Percentiles rank a stretch among this genome's conserved stretches.
phyloP scores from a whole-genome alignment of 2,797 vertebrate genomes.

The Pangasius krempfi region DNA sequence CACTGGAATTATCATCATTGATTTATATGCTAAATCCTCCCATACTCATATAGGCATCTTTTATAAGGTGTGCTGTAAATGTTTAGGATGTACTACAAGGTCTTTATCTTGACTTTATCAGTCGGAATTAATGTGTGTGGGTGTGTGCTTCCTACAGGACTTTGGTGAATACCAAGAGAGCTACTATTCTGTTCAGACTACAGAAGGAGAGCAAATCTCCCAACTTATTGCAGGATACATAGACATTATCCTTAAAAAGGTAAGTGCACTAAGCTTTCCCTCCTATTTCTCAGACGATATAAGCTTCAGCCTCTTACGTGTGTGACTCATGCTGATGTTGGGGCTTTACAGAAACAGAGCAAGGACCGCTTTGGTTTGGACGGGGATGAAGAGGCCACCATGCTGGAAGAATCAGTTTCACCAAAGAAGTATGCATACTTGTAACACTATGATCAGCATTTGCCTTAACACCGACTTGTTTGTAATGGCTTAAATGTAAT shows the following conservation, averaged over 20 bases:
- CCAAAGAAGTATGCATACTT: slow-evolving; percentile 88
- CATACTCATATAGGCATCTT: background rate
- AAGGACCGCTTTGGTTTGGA: slow-evolving; percentile 98
- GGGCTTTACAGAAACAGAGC: slow-evolving; percentile 88
- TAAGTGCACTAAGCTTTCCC: slow-evolving; percentile 57
- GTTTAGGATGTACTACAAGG: background rate
- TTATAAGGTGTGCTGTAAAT: slow-evolving; percentile 3
- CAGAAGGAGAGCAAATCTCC: slow-evolving; percentile 97
- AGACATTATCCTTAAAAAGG: slow-evolving; percentile 99
- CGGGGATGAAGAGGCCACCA: slow-evolving; percentile 96
- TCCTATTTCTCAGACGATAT: background rate
- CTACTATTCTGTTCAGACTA: slow-evolving; percentile 98
- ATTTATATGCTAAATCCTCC: background rate
- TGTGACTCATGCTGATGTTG: background rate
- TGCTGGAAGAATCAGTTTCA: slow-evolving; percentile 97
- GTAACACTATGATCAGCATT: background rate
- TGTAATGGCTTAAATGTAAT: background rate
- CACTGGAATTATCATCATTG: background rate
- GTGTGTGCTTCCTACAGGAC: slow-evolving; percentile 76
- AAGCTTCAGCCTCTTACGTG: background rate
- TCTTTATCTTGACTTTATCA: background rate
- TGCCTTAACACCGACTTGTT: background rate
- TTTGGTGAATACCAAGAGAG: slow-evolving; percentile 99
- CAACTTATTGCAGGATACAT: slow-evolving; percentile 98
- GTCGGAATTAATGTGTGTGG: background rate